These are phyloP conservation scores for Potorous gilbertii DNA, from an alignment of 2,797 vertebrate species.

Conservation along the genomic window DNA sequence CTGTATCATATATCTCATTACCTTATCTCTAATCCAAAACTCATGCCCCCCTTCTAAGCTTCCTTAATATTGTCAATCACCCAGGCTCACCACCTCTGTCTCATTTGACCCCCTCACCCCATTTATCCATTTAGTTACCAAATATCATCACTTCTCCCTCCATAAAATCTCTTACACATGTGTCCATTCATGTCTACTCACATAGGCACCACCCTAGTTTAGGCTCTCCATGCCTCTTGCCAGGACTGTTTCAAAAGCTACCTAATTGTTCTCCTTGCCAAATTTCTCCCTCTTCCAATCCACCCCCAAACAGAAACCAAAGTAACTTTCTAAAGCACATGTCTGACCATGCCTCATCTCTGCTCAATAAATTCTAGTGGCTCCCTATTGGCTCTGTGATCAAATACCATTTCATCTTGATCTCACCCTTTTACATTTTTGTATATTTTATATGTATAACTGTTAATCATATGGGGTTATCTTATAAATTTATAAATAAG, in stretches of 20 bases:
- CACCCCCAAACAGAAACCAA: not conserved
- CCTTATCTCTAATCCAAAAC: not conserved
- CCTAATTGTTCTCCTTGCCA: not conserved
- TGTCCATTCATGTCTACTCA: not conserved
- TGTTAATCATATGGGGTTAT: not conserved
- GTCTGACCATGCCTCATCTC: not conserved
- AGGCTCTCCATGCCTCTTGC: not conserved
- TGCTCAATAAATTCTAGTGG: not conserved
- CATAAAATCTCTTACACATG: not conserved
- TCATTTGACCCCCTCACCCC: not conserved
- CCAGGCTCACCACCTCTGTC: not conserved
- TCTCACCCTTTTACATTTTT: not conserved
- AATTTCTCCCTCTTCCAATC: not conserved
- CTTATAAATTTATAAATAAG: not conserved
- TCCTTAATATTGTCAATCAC: not conserved
- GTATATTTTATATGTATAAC: not conserved
- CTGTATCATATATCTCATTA: not conserved
- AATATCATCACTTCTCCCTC: not conserved
- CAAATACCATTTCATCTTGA: not conserved
- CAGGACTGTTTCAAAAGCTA: not conserved
- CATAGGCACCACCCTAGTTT: not conserved
- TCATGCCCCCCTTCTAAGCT: not conserved
- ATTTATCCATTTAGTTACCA: not conserved
- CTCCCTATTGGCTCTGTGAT: not conserved
- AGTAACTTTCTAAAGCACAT: not conserved